Conservation (phyloP, 1,140 invertebrate genomes). For the Zophobas morio region DNA sequence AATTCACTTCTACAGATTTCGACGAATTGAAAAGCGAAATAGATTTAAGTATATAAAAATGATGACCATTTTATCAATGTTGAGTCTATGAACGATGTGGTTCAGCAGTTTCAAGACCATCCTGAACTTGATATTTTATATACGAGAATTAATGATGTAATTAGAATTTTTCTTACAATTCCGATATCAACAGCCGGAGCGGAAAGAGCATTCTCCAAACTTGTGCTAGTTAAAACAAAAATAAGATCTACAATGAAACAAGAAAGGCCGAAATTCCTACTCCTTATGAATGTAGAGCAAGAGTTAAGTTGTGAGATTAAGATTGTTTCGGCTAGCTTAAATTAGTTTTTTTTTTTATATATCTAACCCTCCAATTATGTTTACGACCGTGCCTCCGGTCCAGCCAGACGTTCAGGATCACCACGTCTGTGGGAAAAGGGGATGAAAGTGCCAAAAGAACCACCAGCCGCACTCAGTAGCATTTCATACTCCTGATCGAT, state of each 20-base stretch:
- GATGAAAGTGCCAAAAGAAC: too few relatives aligned
- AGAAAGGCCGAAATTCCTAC: not conserved
- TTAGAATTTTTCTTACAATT: not conserved
- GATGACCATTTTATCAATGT: too few relatives aligned
- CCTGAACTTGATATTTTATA: not conserved
- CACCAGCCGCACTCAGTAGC: too few relatives aligned
- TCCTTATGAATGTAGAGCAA: not conserved
- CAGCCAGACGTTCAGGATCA: too few relatives aligned
- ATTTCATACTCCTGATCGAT: too few relatives aligned
- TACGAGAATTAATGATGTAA: not conserved
- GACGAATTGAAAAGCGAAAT: too few relatives aligned
- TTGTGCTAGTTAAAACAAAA: not conserved
- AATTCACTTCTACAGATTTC: too few relatives aligned
- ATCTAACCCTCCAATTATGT: too few relatives aligned
- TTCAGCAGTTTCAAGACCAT: not conserved
- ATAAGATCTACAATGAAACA: not conserved
- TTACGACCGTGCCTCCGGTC: too few relatives aligned
- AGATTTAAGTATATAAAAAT: too few relatives aligned
- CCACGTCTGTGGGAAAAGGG: too few relatives aligned
- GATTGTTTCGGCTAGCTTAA: not conserved
- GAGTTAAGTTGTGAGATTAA: not conserved
- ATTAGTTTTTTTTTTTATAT: too few relatives aligned
- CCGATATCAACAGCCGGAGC: not conserved
- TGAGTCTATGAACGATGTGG: not conserved
- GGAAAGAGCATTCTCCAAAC: not conserved